phyloP scores from a whole-genome alignment of 2,888 invertebrate genomes.

The Pharmacophagus antenor region DNA sequence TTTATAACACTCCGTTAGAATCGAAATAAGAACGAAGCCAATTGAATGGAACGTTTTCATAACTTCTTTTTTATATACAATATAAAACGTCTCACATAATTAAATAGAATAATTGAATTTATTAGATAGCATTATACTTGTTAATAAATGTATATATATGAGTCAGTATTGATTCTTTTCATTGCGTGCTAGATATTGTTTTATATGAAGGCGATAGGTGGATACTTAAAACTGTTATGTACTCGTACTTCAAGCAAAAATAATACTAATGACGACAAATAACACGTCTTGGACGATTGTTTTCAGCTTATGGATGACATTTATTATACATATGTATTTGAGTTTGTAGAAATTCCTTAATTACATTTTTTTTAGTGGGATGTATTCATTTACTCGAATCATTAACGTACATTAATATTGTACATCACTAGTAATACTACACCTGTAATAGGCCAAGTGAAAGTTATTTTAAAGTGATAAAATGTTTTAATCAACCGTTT shows the following conservation, averaged over 20 bases:
- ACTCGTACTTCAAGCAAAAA: too few relatives aligned
- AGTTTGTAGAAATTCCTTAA: not conserved
- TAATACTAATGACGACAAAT: not conserved
- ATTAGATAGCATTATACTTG: not conserved
- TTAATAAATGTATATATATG: not conserved
- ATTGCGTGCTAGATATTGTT: not conserved
- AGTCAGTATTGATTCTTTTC: slow-evolving; percentile 3
- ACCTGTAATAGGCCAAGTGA: slow-evolving; percentile 14
- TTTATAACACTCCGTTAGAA: slow-evolving; percentile 28
- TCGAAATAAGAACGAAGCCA: slow-evolving; percentile 3
- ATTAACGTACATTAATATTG: slow-evolving; percentile 21
- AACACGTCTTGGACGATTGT: not conserved
- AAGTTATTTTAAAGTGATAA: slow-evolving; percentile 16
- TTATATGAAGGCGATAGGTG: not conserved
- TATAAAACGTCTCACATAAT: not conserved
- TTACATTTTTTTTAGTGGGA: not conserved
- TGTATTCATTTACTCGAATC: not conserved
- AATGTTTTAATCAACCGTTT: slow-evolving; percentile 26
- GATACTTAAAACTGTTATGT: not conserved
- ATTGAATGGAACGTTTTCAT: slow-evolving; percentile 13
- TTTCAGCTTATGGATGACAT: too few relatives aligned
- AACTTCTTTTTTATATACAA: slow-evolving; percentile 8
- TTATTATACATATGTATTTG: not conserved
- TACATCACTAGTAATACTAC: slow-evolving; percentile 23
- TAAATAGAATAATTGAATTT: not conserved